Evolutionary conservation across 2,797 vertebrate species (phyloP), one percentile per base, ranked within the genome.

Genomic region (Pseudotriccus pelzelni): DNA sequence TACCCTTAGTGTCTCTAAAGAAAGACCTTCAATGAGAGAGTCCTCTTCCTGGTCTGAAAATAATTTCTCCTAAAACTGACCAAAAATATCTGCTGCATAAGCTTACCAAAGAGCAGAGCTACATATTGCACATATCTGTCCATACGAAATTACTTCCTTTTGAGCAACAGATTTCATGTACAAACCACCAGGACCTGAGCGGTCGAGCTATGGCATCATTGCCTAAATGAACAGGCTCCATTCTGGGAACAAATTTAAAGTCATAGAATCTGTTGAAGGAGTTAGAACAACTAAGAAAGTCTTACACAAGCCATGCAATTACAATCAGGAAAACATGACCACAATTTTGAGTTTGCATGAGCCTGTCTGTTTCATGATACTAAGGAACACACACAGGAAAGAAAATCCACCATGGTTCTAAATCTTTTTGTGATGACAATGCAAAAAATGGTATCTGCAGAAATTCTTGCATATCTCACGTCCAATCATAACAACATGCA

Each of bases 301-400:
- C 44, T 62, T 41, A 87, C 16, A 52, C 14, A 56, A 77, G 5
- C 12, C 0, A 0, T 7, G 46, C 12, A 44, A 25, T 20, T 59
- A 52, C 32, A 36, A 3, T 8, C 0, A 2, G 30, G 69, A 75
- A 53, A 88, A 58, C 24, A 20, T 1, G 25, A 64, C 24, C 1
- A 7, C 27, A 72, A 4, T 43, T 78, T 44, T 50, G 46, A 78
- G 69, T 39, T 86, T 44, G 19, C 52, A 27, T 1, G 16, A 81
- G 28, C 32, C 47, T 27, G 3, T 36, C 10, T 4, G 10, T 69
- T 81, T 89, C 25, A 32, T 10, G 28, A 47, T 59, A 58, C 63
- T 30, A 27, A 66, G 0, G 15, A 34, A 69, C 10, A 55, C 1
- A 28, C 0, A 0, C 8, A 73, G 59, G 41, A 10, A 39, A 76